Base-by-base conservation (phyloP, 2,888 invertebrate species). In the Metacarcinus magister region DNA sequence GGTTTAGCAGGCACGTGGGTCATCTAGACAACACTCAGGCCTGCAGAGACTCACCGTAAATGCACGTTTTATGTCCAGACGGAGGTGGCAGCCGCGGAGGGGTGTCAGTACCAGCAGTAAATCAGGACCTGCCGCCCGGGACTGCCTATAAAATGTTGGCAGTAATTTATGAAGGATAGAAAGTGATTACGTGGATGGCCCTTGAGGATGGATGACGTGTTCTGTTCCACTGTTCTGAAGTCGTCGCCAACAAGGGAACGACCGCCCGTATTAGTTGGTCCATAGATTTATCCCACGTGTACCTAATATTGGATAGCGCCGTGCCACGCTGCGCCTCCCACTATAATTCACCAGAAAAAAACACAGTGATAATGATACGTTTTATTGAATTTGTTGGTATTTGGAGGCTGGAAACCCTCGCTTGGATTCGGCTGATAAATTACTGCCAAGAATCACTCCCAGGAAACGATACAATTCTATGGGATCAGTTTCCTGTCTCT, bases 161-260 rank as follows among this genome's bases (percentile, higher is more conserved):
- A 48, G 43, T 54, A 54, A 92, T 92, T 92, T 48, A 92, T 92
- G 92, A 92, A 92, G n/a, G 92, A 48, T 92, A 48, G 92, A 43
- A 48, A 28, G 48, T 92, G 92, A 92, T 92, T 43, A 92, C 92
- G 48, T 92, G 48, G 92, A 92, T 92, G 48, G 92, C 16, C 46
- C 46, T 91, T 23, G 28, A 48, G n/a, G 92, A 48, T 46, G 46
- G 92, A 28, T 44, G 90, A 28, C 82, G 28, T 32, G 82, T 32
- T 67, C 67, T 67, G 67, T n/a, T 5, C 67, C n/a, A n/a, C 67
- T 67, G 67, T n/a, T n/a, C 67, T n/a, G 16, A 82, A 13, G 32
- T 4, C 28, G 82, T 32, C 82, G 28, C 82, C 82, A 32, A 82
- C 82, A 82, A 82, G 13, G 32, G 28, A 32, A 32, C 82, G 82